Base-by-base conservation (phyloP, 2,797 vertebrate species). In the Semaprochilodus insignis region DNA sequence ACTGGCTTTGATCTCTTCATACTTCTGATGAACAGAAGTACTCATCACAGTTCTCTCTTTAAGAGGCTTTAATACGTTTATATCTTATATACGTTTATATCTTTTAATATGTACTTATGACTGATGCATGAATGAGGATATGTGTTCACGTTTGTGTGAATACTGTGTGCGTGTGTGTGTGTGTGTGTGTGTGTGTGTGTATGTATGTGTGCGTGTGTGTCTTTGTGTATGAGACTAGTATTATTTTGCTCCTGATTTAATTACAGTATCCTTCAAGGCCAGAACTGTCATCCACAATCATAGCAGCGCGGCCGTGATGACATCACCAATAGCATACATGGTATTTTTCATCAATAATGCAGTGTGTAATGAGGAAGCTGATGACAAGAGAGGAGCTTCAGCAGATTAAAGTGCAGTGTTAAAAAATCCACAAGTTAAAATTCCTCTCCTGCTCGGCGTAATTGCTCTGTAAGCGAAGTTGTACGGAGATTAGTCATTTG, bases 241-340 rank as follows among this genome's bases (percentile, higher is more conserved):
- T 19, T 25, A 69, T 82, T 79, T 48, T 72, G 70, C 76, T 65
- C 51, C 54, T 81, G 73, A 84, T 88, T 87, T 79, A 85, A 88
- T 88, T 87, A 87, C 40, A 57, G 23, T 14, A 3, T 78, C 57
- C 69, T 81, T 78, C 48, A 69, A 78, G 87, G 84, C 81, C 54
- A 75, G 11, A 51, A 40, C 80, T 84, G 82, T 82, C 80, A 81
- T 75, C 79, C 54, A 40, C 51, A 19, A 87, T 85, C 80, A 72
- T n/a, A 75, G 55, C 74, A 82, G 77, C 44, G 60, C 27, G 27
- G 51, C 77, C 21, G 85, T 48, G 78, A 83, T 84, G 78, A 81
- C 84, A 83, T 88, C 80, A 80, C 69, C 14, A 55, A 84, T 85
- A 85, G 67, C 70, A 62, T 76, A 83, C 70, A 25, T 70, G 72